Evolutionary conservation across 1,140 invertebrate species (phyloP).

Genomic region (Psix sp.): DNA sequence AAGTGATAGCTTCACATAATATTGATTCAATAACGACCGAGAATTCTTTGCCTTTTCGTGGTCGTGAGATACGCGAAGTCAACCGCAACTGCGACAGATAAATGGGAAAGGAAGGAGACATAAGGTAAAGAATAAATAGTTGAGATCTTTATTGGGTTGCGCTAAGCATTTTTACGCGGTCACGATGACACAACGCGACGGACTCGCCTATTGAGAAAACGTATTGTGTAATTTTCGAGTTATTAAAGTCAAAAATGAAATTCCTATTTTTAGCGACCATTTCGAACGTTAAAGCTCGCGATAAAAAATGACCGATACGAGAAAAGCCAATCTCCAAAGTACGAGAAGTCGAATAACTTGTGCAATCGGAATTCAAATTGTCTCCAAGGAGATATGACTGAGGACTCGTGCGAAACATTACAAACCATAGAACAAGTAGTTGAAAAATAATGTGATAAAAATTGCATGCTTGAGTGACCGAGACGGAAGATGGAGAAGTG

Average conservation of each 20-base stretch:
- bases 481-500: conserved; percentile 41
- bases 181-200: conserved; percentile 10
- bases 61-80: conserved; percentile 36
- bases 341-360: too few species aligned
- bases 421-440: conserved; percentile 49
- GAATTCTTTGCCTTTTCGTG: conserved; percentile 66
- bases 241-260: too few species aligned
- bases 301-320: too few species aligned
- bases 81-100: conserved; percentile 29
- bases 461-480: conserved; percentile 48
- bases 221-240: background rate
- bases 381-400: background rate
- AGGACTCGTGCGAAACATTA: conserved; percentile 32
- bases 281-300: too few species aligned
- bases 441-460: conserved; percentile 53
- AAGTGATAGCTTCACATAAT: conserved; percentile 70
- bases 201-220: background rate
- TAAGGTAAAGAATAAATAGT: conserved; percentile 43
- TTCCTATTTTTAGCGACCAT: too few species aligned
- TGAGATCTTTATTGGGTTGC: conserved; percentile 42
- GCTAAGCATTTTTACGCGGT: conserved; percentile 25
- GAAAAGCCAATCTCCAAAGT: too few species aligned
- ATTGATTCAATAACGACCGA: conserved; percentile 72
- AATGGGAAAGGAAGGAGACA: conserved; percentile 41
- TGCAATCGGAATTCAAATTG: too few species aligned